A percentile compares a stretch with the other conserved stretches of the same genome.
phyloP scores from a whole-genome alignment of 1,140 invertebrate genomes.

The Arctopsyche grandis region DNA sequence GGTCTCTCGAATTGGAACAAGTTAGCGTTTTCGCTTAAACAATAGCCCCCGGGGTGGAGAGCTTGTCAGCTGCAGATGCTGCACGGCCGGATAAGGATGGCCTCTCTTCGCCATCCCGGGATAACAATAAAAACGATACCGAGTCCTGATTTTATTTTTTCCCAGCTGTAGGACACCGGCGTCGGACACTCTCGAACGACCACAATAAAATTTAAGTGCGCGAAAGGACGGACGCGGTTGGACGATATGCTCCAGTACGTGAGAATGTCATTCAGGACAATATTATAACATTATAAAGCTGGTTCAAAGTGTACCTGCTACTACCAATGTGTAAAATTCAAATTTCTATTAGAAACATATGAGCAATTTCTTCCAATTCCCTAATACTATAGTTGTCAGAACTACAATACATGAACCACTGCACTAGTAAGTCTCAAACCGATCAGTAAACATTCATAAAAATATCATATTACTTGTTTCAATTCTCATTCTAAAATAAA shows the following conservation, averaged over 20 bases:
- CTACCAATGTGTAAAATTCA: too few relatives aligned
- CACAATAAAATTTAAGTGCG: slow-evolving; percentile 1
- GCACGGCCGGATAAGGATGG: slow-evolving; percentile 19
- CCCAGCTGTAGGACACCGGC: not conserved
- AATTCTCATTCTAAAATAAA: too few relatives aligned
- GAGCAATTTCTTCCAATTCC: too few relatives aligned
- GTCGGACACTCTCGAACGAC: not conserved
- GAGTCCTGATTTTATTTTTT: slow-evolving; percentile 21
- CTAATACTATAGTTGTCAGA: too few relatives aligned
- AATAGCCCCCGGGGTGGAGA: slow-evolving; percentile 19
- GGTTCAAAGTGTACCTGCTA: too few relatives aligned
- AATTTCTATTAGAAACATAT: too few relatives aligned
- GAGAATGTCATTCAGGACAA: too few relatives aligned
- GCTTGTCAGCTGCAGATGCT: slow-evolving; percentile 36
- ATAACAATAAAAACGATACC: slow-evolving; percentile 34
- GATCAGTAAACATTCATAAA: too few relatives aligned
- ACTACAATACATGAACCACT: too few relatives aligned
- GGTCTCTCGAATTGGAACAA: slow-evolving; percentile 40
- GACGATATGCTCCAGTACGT: not conserved
- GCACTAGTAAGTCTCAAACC: too few relatives aligned
- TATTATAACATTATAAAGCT: too few relatives aligned
- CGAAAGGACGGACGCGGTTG: not conserved
- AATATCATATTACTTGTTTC: too few relatives aligned
- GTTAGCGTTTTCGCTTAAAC: slow-evolving; percentile 45
- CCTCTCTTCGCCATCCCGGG: not conserved